Conservation (phyloP, 2,113 vertebrate species). For the Carollia perspicillata region DNA sequence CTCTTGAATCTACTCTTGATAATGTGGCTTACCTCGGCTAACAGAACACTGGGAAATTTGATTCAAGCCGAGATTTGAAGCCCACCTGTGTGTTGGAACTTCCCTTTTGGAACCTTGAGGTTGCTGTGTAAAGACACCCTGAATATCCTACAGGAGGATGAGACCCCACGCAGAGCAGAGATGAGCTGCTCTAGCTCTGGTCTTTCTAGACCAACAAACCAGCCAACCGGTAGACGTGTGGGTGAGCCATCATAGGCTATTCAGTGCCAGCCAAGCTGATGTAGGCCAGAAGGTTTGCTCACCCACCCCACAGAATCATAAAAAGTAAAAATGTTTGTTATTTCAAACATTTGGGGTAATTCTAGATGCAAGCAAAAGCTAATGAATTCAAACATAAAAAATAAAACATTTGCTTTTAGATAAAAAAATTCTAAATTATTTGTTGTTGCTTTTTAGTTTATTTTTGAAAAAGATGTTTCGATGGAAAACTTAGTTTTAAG, state of each 20-base stretch:
- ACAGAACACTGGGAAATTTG: background rate
- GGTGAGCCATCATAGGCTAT: background rate
- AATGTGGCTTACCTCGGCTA: background rate
- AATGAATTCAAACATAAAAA: background rate
- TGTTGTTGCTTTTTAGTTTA: background rate
- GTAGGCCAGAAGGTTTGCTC: background rate
- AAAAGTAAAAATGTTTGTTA: conserved; percentile 13
- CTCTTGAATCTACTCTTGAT: background rate
- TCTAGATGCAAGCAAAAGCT: background rate
- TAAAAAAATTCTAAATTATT: background rate
- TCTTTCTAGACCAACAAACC: background rate
- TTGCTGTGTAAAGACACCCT: background rate
- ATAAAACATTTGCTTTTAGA: background rate
- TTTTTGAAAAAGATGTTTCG: background rate
- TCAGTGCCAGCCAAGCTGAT: background rate
- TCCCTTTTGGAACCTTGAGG: background rate
- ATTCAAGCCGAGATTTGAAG: background rate
- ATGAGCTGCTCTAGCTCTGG: background rate
- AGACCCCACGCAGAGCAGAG: background rate
- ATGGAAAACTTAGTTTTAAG: background rate
- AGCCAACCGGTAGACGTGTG: background rate
- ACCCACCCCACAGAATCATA: background rate
- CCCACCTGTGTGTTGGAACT: background rate
- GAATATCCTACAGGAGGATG: background rate
- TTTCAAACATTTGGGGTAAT: background rate